Base-by-base conservation (phyloP, 2,888 invertebrate genomes). In the Molanna angustata region DNA sequence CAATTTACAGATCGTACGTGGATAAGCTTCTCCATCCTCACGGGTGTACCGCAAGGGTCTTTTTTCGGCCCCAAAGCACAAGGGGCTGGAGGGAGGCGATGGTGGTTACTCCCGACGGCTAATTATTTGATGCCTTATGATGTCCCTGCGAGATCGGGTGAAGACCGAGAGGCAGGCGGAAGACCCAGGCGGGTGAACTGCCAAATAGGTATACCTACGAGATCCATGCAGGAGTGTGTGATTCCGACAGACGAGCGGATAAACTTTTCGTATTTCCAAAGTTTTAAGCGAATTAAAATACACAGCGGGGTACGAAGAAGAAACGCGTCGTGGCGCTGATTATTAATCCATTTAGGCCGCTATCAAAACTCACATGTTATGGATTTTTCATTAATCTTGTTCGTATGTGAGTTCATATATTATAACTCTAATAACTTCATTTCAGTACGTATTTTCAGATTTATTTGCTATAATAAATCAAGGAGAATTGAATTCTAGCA, bases 111-210 rank as follows among this genome's bases (percentile, higher is more conserved):
- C 44, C 56, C 54, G 58, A 55, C 53, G 58, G 58, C 58, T 58
- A 58, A 58, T 58, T 58, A 58, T 58, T 58, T 58, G 56, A 58
- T 58, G 58, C 58, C 58, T 58, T 58, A 58, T 58, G 58, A 58
- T 54, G 56, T 53, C 51, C 48, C 49, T 46, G 40, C 21, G 44
- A n/a, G n/a, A n/a, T n/a, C n/a, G n/a, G n/a, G n/a, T n/a, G n/a
- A n/a, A n/a, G n/a, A n/a, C n/a, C n/a, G n/a, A n/a, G n/a, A n/a
- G n/a, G n/a, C n/a, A 39, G 20, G 14, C 14, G 17, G 4, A 39
- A 48, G 9, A n/a, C 27, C 7, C 16, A n/a, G 41, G 41, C 43
- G 43, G 22, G 41, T 41, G 21, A 41, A 41, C 22, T 13, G 19
- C 13, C 13, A 18, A n/a, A n/a, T n/a, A n/a, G n/a, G n/a, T n/a